phyloP scores from a whole-genome alignment of 2,888 invertebrate genomes.

The Macrosoma leucophasiata region DNA sequence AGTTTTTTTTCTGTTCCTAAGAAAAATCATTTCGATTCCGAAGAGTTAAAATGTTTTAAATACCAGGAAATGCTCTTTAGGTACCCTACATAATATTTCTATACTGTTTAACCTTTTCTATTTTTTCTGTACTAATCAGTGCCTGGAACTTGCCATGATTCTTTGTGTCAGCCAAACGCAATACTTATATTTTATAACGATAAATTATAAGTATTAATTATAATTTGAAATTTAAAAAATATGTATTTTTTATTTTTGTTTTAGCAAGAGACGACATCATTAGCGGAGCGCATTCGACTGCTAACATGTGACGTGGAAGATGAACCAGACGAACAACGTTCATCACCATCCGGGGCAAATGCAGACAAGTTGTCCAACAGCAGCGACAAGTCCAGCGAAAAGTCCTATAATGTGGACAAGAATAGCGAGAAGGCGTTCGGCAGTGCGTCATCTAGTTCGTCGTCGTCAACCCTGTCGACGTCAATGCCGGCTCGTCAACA shows the following conservation, averaged over 20 bases:
- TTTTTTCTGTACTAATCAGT: too few species aligned
- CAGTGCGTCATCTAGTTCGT: constrained; percentile 64
- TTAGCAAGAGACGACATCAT: constrained; percentile 81
- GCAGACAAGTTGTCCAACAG: constrained; percentile 78
- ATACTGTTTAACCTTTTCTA: too few species aligned
- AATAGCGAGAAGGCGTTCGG: constrained; percentile 73
- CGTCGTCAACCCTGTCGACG: constrained; percentile 55
- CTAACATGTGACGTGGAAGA: constrained; percentile 91
- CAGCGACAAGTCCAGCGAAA: constrained; percentile 58
- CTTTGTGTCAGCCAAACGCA: too few species aligned
- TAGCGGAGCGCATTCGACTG: constrained; percentile 90
- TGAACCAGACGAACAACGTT: constrained; percentile 68
- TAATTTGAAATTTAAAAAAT: neutral
- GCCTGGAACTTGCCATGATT: too few species aligned
- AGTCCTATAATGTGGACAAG: constrained; percentile 73
- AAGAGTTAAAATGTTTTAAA: too few species aligned
- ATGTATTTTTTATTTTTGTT: constrained; percentile 3
- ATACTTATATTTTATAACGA: too few species aligned
- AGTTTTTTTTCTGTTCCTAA: too few species aligned
- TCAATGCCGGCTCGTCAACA: constrained; percentile 46
- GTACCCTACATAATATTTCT: too few species aligned
- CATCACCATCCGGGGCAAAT: constrained; percentile 81
- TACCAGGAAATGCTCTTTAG: too few species aligned
- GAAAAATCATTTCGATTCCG: too few species aligned
- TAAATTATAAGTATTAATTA: too few species aligned